These are phyloP conservation scores for Ornithoptera priamus DNA, from an alignment of 2,888 invertebrate genomes.

Conservation along the genomic window DNA sequence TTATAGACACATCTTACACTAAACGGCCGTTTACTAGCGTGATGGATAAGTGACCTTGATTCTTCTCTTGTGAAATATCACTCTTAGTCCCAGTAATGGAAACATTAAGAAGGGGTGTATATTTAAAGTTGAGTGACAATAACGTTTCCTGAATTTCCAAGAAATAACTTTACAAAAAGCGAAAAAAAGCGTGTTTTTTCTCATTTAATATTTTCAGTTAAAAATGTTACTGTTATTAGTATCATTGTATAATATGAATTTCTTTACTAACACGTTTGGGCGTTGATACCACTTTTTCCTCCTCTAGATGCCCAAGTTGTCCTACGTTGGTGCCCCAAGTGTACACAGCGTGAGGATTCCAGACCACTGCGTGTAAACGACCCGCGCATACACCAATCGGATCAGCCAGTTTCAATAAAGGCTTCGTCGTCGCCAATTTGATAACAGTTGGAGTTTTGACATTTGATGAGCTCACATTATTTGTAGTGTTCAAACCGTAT, in stretches of 20 bases:
- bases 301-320: slow-evolving; percentile 85
- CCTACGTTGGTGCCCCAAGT: slow-evolving; percentile 92
- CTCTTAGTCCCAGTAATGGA: no score
- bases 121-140: no score
- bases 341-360: slow-evolving; percentile 82
- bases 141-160: no score
- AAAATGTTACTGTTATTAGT: neutral
- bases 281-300: slow-evolving; percentile 61
- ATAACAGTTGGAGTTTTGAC: slow-evolving; percentile 61
- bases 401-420: slow-evolving; percentile 56
- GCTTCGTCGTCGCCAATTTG: slow-evolving; percentile 55
- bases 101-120: no score
- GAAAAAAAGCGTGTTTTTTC: no score
- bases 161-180: no score
- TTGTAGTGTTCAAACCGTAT: slow-evolving; percentile 60
- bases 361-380: slow-evolving; percentile 85
- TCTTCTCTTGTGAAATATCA: no score
- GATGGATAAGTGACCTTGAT: no score
- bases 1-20: no score
- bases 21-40: no score
- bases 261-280: slow-evolving; percentile 69
- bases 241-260: neutral
- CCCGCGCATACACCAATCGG: slow-evolving; percentile 83
- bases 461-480: slow-evolving; percentile 57
- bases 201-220: no score